A percentile compares a stretch with the other conserved stretches of the same genome.
Evolutionary conservation across 1,140 invertebrate genomes (phyloP).

Genomic region (Nymphalis io): DNA sequence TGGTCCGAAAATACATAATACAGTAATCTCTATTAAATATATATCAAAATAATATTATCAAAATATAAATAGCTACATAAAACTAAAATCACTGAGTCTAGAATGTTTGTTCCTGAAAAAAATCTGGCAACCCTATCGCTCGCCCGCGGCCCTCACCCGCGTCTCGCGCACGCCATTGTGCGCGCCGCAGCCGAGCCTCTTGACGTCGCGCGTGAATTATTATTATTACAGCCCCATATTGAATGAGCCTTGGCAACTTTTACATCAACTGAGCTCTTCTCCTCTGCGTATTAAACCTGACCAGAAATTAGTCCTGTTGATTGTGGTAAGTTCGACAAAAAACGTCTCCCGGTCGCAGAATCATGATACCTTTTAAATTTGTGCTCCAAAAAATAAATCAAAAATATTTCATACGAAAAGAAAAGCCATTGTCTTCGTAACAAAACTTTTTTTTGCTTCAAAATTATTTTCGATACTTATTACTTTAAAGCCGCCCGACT

Average conservation of each 20-base stretch:
- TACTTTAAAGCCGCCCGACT: slow-evolving; percentile 4
- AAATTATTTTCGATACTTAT: slow-evolving; percentile 19
- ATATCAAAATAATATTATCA: no score
- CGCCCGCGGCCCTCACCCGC: slow-evolving; percentile 24
- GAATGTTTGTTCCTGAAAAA: neutral
- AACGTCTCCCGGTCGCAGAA: slow-evolving; percentile 1
- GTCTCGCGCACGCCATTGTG: slow-evolving; percentile 51
- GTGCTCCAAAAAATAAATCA: slow-evolving; percentile 11
- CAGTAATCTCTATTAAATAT: no score
- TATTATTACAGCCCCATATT: slow-evolving; percentile 39
- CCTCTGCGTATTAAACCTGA: neutral
- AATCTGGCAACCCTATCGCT: slow-evolving; percentile 33
- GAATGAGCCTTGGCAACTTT: slow-evolving; percentile 39
- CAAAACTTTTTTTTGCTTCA: slow-evolving; percentile 23
- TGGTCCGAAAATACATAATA: no score
- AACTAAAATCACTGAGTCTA: neutral
- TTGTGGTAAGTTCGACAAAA: slow-evolving; percentile 20
- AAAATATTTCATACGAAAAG: slow-evolving; percentile 14
- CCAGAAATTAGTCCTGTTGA: slow-evolving; percentile 6
- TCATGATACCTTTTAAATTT: slow-evolving; percentile 3
- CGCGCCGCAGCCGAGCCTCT: slow-evolving; percentile 61
- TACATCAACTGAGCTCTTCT: slow-evolving; percentile 36
- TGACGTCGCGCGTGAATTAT: slow-evolving; percentile 45
- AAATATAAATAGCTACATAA: no score
- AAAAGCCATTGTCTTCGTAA: slow-evolving; percentile 20